A percentile compares a stretch with the other conserved stretches of the same genome.
These are phyloP conservation scores for Dolichallabes microphthalmus DNA, from an alignment of 2,113 vertebrate genomes.

Conservation along the genomic window DNA sequence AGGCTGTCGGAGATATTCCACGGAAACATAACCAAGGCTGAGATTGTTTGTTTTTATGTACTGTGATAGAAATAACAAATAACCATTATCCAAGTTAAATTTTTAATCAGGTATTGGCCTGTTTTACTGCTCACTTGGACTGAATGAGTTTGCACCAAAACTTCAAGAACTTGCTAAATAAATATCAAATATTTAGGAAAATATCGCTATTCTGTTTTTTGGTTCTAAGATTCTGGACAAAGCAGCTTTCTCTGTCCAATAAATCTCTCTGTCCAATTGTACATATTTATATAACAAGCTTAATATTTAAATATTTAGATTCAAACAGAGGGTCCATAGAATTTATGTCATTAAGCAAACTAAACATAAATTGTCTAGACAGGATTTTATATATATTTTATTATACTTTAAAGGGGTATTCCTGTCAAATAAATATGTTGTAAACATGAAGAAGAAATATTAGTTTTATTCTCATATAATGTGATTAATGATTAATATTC, in stretches of 20 bases:
- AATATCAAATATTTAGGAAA: neutral
- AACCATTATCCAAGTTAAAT: neutral
- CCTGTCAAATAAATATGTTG: neutral
- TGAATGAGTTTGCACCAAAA: neutral
- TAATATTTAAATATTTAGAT: neutral
- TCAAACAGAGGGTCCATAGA: neutral
- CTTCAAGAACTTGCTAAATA: neutral
- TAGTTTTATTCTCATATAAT: neutral
- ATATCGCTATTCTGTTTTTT: neutral
- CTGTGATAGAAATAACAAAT: neutral
- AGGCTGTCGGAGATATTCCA: neutral
- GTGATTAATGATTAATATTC: neutral
- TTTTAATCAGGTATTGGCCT: neutral
- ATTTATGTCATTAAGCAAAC: neutral
- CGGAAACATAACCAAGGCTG: neutral
- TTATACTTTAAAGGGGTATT: neutral
- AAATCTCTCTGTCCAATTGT: neutral
- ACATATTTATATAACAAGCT: neutral
- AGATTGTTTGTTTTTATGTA: neutral
- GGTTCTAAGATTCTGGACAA: neutral
- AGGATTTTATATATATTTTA: too few species aligned
- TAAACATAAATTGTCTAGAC: neutral
- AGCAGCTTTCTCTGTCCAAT: neutral
- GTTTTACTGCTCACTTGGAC: neutral
- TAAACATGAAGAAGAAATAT: neutral